Percentiles rank a stretch among this genome's conserved stretches.
phyloP scores from a whole-genome alignment of 2,113 vertebrate species.

The Leucoraja erinaceus region DNA sequence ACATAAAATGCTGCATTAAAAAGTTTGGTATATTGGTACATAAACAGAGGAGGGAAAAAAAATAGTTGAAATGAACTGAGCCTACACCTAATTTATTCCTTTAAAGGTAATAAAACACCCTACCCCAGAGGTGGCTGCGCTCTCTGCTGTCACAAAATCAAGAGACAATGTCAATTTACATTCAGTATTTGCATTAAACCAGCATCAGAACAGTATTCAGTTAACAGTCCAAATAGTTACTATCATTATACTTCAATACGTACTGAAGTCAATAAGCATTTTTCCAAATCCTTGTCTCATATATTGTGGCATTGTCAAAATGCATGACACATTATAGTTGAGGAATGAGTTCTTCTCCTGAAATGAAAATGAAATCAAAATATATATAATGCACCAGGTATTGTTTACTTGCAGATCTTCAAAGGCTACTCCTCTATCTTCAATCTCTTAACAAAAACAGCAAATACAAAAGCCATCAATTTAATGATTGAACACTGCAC shows the following conservation, averaged over 20 bases:
- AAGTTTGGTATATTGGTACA: not conserved
- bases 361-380: slow-evolving; percentile 41
- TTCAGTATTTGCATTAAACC: not conserved
- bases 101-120: not conserved
- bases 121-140: not conserved
- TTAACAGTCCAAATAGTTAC: not conserved
- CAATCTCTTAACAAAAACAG: not conserved
- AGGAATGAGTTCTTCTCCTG: slow-evolving; percentile 99
- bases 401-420: not conserved
- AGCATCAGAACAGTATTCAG: not conserved
- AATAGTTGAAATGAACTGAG: not conserved
- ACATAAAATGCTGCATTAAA: not conserved
- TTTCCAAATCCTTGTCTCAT: slow-evolving; percentile 97
- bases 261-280: slow-evolving; percentile 99
- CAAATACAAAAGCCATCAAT: not conserved
- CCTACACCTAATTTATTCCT: not conserved
- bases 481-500: not conserved
- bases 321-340: slow-evolving; percentile 98
- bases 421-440: not conserved
- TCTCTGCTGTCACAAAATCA: not conserved
- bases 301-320: slow-evolving; percentile 97
- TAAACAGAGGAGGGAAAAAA: not conserved
- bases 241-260: slow-evolving; percentile 49
- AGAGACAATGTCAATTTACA: not conserved
- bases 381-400: not conserved